These are phyloP conservation scores for Pangasius sanitwongsei DNA, from an alignment of 2,797 vertebrate genomes.

Conservation along the genomic window DNA sequence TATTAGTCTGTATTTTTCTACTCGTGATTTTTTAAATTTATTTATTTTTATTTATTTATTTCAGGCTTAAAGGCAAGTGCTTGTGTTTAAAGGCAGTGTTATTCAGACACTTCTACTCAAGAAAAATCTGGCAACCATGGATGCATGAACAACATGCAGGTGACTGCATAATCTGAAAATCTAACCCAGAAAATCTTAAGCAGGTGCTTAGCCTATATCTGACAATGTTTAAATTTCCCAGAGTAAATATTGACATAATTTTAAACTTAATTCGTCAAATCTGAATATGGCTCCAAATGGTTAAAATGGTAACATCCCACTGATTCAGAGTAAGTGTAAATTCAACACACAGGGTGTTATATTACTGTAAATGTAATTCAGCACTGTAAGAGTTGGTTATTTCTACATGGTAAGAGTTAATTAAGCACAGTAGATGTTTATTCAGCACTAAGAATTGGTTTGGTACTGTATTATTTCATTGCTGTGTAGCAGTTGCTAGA, in stretches of 20 bases:
- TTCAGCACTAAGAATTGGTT: background rate
- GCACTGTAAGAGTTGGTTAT: background rate
- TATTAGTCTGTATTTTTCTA: background rate
- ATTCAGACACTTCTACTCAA: background rate
- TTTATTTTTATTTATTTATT: background rate
- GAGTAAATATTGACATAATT: background rate
- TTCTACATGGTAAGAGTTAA: background rate
- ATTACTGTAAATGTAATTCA: background rate
- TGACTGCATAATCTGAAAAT: background rate
- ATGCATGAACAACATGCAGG: background rate
- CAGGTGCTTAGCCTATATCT: background rate
- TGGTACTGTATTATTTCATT: background rate
- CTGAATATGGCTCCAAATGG: background rate
- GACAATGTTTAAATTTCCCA: background rate
- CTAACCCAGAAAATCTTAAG: background rate
- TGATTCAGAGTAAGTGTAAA: background rate
- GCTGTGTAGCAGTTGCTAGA: slow-evolving; percentile 5
- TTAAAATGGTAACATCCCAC: background rate
- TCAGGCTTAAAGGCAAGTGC: background rate
- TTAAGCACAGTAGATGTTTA: background rate
- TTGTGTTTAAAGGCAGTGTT: background rate
- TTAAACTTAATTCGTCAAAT: background rate
- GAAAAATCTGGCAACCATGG: background rate
- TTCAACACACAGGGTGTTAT: background rate
- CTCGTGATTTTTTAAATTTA: background rate